Evolutionary conservation across 2,888 invertebrate genomes (phyloP), one percentile per base, ranked within the genome.

Genomic region (Ochropacha duplaris): DNA sequence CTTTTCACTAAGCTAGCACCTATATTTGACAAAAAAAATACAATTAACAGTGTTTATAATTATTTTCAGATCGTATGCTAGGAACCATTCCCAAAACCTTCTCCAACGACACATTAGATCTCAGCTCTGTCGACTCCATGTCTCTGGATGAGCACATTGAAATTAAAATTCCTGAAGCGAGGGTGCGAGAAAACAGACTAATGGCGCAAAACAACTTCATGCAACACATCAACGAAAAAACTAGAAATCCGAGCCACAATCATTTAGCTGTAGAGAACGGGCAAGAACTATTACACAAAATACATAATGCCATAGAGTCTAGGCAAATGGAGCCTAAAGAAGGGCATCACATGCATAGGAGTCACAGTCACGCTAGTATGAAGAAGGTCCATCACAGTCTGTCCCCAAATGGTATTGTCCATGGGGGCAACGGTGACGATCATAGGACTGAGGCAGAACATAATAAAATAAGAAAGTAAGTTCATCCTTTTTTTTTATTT

Each of bases 81-180:
- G 92, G 92, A 64, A 90, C 90, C 58, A 92, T 93, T 71, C 93
- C 93, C 62, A 92, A 92, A 69, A 86, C 90, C 12, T 90, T 93
- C 79, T 94, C 94, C 66, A 94, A 95, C 69, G 95, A 94, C 69
- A 95, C 95, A 4, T 81, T 95, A 56, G 93, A 93, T 69, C 76
- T 93, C 59, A 95, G 94, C 69, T 95, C 95, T 50, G 92, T 95
- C 54, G 95, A 95, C 68, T 94, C 94, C 56, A 93, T 94, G 75
- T 95, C 94, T 0, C 76, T 92, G 58, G 94, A 93, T 68, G 94
- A 94, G 60, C 94, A 94, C 72, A 94, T 94, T 36, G 94, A 94
- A 71, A 94, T 94, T 71, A 93, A 93, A 66, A 93, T 87, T 88
- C 96, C 78, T 66, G 94, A 87, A 70, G 75, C 92, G 1, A 83